Percentiles rank a stretch among this genome's conserved stretches.
Conservation (phyloP, 1,140 invertebrate genomes). For the Scaptodrosophila lebanonensis region DNA sequence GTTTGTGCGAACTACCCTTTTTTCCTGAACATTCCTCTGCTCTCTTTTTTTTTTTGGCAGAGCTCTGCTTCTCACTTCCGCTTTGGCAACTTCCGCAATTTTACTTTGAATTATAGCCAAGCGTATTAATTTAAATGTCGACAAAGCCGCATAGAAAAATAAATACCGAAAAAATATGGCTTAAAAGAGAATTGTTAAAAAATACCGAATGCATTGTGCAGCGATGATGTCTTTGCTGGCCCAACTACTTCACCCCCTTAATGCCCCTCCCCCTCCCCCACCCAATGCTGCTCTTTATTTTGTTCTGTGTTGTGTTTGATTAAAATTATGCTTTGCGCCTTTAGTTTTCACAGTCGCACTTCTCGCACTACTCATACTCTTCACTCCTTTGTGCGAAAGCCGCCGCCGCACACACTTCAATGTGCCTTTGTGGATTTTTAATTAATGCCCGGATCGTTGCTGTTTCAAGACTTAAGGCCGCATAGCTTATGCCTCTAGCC, state of each 20-base stretch:
- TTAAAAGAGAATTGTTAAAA: conserved; percentile 35
- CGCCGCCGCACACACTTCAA: conserved; percentile 57
- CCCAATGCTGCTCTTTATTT: conserved; percentile 18
- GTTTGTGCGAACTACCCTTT: conserved; percentile 23
- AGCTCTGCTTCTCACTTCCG: conserved; percentile 70
- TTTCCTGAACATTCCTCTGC: conserved; percentile 33
- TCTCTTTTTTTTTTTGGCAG: conserved; percentile 35
- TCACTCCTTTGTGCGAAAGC: too few relatives aligned
- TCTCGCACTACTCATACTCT: too few relatives aligned
- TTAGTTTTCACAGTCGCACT: conserved; percentile 24
- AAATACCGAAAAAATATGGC: conserved; percentile 37
- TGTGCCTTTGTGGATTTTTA: conserved; percentile 60
- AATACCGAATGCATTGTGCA: conserved; percentile 23
- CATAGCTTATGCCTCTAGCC: neutral
- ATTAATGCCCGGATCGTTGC: conserved; percentile 53
- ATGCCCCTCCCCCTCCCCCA: neutral
- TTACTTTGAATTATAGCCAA: conserved; percentile 75
- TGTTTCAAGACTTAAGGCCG: conserved; percentile 4
- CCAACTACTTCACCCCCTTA: conserved; percentile 1
- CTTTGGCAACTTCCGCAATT: conserved; percentile 75
- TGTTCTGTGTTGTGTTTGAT: conserved; percentile 54
- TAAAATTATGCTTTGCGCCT: conserved; percentile 61
- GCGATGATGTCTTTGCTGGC: conserved; percentile 1
- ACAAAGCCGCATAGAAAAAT: conserved; percentile 65
- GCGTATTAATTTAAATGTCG: conserved; percentile 75